These are phyloP conservation scores for Hippocampus abdominalis DNA, from an alignment of 2,113 vertebrate genomes.

Conservation along the genomic window DNA sequence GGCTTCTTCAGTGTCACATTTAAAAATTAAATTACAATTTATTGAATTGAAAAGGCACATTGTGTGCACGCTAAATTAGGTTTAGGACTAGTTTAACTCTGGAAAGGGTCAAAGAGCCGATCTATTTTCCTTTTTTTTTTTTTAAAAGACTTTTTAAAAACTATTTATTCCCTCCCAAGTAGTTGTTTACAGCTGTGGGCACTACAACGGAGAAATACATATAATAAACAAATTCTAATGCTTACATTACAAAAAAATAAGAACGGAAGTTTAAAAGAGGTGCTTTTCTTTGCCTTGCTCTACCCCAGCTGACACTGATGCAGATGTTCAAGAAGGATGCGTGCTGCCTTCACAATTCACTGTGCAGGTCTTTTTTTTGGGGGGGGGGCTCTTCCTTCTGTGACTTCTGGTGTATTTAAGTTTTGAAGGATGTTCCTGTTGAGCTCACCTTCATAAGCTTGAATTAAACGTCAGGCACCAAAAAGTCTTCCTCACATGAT, in stretches of 20 bases:
- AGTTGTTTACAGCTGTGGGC: not conserved
- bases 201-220: not conserved
- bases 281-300: conserved; percentile 15
- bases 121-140: not conserved
- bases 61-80: not conserved
- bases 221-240: not conserved
- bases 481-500: conserved; percentile 6
- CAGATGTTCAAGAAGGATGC: conserved; percentile 35
- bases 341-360: conserved; percentile 35
- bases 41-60: not conserved
- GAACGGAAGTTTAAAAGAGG: not conserved
- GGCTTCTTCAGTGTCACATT: too few relatives aligned
- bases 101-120: not conserved
- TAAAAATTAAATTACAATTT: not conserved
- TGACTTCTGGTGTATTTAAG: conserved; percentile 25
- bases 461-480: not conserved
- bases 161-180: not conserved
- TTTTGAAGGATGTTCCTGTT: conserved; percentile 12
- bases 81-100: not conserved
- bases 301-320: conserved; percentile 25
- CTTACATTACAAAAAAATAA: not conserved
- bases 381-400: conserved; percentile 17
- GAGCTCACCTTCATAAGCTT: conserved; percentile 14
- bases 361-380: conserved; percentile 18
- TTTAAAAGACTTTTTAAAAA: not conserved